These are phyloP conservation scores for Campodea augens DNA, from an alignment of 1,140 invertebrate genomes.

Conservation along the genomic window DNA sequence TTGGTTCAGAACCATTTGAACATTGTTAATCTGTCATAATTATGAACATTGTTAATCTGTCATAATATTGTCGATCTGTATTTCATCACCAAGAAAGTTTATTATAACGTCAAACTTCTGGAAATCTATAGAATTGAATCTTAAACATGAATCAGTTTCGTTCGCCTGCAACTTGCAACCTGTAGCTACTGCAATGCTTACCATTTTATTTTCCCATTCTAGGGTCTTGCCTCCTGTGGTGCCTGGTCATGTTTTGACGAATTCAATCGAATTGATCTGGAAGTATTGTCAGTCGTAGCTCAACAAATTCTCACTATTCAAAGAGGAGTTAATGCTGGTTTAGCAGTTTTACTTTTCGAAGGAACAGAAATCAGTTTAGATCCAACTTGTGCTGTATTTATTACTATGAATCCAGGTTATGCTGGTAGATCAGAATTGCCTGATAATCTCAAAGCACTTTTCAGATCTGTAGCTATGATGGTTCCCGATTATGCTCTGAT, in stretches of 20 bases:
- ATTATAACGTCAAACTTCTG: no score
- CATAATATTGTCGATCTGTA: no score
- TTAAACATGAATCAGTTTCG: neutral
- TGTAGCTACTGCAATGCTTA: neutral
- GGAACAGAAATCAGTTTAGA: conserved; percentile 70
- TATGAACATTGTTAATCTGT: no score
- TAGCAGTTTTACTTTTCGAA: conserved; percentile 61
- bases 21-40: no score
- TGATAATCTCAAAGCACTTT: conserved; percentile 88
- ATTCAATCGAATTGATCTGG: conserved; percentile 67
- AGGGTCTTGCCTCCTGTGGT: conserved; percentile 81
- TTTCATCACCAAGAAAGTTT: no score
- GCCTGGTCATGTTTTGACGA: conserved; percentile 97
- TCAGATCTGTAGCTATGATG: conserved; percentile 95
- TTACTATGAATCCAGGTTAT: conserved; percentile 92
- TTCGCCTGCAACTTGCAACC: conserved; percentile 22
- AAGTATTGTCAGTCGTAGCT: conserved; percentile 80
- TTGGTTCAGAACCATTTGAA: no score
- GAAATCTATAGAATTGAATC: neutral
- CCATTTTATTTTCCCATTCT: conserved; percentile 10
- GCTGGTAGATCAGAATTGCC: conserved; percentile 77
- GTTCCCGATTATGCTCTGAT: conserved; percentile 90
- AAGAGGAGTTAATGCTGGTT: conserved; percentile 53
- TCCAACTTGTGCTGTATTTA: conserved; percentile 83
- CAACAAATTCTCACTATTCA: conserved; percentile 64